Base-by-base conservation (phyloP, 2,888 invertebrate genomes). In the Pyrrhia umbra region DNA sequence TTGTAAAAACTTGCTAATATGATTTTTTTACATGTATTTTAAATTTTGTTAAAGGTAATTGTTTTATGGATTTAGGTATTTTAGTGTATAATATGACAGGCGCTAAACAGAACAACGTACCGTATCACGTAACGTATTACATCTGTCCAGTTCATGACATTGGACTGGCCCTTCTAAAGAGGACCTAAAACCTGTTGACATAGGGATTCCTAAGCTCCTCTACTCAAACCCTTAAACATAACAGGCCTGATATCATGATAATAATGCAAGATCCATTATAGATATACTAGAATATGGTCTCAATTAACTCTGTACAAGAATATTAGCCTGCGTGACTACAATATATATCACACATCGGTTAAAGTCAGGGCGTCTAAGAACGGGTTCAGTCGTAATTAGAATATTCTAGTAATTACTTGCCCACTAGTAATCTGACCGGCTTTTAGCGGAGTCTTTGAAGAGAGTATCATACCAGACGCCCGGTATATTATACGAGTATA, bases 351-450 rank as follows among this genome's bases (percentile, higher is more conserved):
- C 21, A 54, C 23, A 55, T 58, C 42, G 20, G 40, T 18, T 25
- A 65, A 49, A 51, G 42, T 43, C 6, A n/a, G 20, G 30, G 21
- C 59, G 13, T 59, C 54, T 43, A 43, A 63, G 50, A 75, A 71
- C 76, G 25, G 54, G 71, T 79, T 47, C 40, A 58, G 46, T 39
- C 18, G 59, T 73, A 59, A 68, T 73, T 77, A 73, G 62, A 77
- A 77, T 54, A 67, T 49, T 63, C 43, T 63, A 54, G 58, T 73
- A 63, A 73, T 73, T 40, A 40, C 54, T 39, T 40, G 45, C 18
- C 25, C 8, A 49, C 20, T 9, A 37, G 55, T 13, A 10, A 16
- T 21, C 16, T 21, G n/a, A 34, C 60, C 20, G 18, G 74, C 51
- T 47, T 50, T 65, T 72, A 68, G 34, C 66, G 23, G 42, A 49